These are phyloP conservation scores for Alosa sapidissima DNA, from an alignment of 2,797 vertebrate species.

Conservation along the genomic window DNA sequence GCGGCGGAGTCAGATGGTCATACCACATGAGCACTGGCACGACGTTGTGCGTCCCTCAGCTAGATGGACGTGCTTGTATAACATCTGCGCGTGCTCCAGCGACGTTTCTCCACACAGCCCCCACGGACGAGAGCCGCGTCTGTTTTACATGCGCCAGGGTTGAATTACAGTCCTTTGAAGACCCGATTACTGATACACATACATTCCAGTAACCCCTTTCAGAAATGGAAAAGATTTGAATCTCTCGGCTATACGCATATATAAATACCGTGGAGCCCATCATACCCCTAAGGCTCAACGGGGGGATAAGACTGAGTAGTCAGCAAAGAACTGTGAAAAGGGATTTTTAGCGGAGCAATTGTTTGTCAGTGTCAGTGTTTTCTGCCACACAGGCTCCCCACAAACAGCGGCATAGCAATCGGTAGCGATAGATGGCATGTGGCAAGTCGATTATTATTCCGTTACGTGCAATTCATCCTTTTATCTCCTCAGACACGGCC, in stretches of 20 bases:
- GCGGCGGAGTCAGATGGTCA: background rate
- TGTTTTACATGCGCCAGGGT: background rate
- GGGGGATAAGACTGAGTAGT: background rate
- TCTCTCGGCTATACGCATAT: background rate
- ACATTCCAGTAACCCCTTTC: background rate
- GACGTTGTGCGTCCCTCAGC: background rate
- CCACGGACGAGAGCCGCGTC: background rate
- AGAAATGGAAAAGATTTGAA: background rate
- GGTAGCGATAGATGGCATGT: constrained; percentile 32
- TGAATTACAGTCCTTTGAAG: background rate
- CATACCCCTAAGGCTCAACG: background rate
- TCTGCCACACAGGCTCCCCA: constrained; percentile 38
- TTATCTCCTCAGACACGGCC: constrained; percentile 42
- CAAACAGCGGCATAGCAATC: constrained; percentile 11
- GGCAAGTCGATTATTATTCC: constrained; percentile 45
- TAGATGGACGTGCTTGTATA: background rate
- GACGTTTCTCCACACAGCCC: background rate
- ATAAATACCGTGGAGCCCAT: background rate
- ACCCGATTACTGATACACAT: background rate
- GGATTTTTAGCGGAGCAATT: constrained; percentile 23
- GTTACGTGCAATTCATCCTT: constrained; percentile 44
- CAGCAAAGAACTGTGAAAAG: constrained; percentile 6
- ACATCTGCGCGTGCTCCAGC: background rate
- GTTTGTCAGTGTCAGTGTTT: constrained; percentile 31
- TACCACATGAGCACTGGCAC: background rate